Percentiles rank a stretch among this genome's conserved stretches.
phyloP scores from a whole-genome alignment of 2,888 invertebrate genomes.

The Aleiodes testaceus region DNA sequence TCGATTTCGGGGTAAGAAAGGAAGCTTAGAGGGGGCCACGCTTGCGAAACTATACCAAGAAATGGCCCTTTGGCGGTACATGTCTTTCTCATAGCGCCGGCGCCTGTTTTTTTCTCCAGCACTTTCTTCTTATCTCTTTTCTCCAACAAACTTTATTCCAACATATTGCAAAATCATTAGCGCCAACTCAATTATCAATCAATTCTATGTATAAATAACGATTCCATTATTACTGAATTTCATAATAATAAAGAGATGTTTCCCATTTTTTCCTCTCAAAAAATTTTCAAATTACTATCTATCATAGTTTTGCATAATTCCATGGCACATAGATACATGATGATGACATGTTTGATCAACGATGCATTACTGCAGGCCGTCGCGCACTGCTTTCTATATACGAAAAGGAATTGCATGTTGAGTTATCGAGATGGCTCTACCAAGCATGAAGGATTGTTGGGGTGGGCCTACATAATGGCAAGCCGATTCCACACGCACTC shows the following conservation, averaged over 20 bases:
- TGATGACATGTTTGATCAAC: not conserved
- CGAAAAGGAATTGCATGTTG: constrained; percentile 4
- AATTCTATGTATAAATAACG: not conserved
- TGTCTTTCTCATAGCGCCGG: constrained; percentile 65
- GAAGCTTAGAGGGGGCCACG: constrained; percentile 35
- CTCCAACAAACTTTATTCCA: constrained; percentile 23
- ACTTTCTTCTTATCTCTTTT: constrained; percentile 43
- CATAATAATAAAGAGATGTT: no score
- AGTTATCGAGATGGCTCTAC: constrained; percentile 6
- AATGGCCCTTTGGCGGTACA: constrained; percentile 66
- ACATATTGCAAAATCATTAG: not conserved
- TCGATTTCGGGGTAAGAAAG: constrained; percentile 59
- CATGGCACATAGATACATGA: constrained; percentile 1
- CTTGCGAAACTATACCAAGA: constrained; percentile 60
- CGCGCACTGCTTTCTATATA: not conserved
- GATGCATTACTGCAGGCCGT: not conserved
- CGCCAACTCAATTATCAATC: not conserved
- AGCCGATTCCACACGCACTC: not conserved
- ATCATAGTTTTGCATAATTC: not conserved
- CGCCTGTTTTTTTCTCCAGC: constrained; percentile 67
- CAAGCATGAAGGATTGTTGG: constrained; percentile 21
- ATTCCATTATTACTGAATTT: not conserved
- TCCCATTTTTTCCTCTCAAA: not conserved
- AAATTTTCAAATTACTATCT: not conserved
- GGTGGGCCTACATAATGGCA: constrained; percentile 6